Conservation (phyloP, 2,888 invertebrate genomes). For the Mylabris sibirica region DNA sequence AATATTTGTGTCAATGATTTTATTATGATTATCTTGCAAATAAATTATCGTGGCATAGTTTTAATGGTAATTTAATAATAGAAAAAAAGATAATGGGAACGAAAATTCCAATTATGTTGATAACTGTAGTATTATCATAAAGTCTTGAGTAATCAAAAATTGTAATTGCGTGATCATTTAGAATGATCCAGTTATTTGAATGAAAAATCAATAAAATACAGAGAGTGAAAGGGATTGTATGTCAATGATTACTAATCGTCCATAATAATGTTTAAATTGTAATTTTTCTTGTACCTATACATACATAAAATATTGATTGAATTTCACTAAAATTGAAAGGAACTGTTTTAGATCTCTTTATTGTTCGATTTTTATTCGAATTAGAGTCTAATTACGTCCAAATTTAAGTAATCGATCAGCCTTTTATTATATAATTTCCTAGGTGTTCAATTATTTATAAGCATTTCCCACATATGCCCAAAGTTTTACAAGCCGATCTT, state of each 20-base stretch:
- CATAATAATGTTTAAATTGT: neutral
- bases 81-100: too few species aligned
- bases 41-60: neutral
- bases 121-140: neutral
- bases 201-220: neutral
- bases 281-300: neutral
- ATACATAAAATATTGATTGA: neutral
- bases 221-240: constrained; percentile 1
- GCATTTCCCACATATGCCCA: too few species aligned
- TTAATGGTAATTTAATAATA: neutral
- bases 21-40: neutral
- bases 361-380: neutral
- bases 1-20: too few species aligned
- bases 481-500: too few species aligned
- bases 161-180: neutral
- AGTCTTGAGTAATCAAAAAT: neutral
- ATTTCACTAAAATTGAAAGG: neutral
- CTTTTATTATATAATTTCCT: too few species aligned
- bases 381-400: too few species aligned
- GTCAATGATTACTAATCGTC: neutral
- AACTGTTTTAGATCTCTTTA: neutral
- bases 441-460: too few species aligned
- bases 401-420: too few species aligned
- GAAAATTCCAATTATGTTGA: neutral
- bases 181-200: neutral